Evolutionary conservation across 2,888 invertebrate species (phyloP), one percentile per base, ranked within the genome.

Genomic region (Blera fallax): DNA sequence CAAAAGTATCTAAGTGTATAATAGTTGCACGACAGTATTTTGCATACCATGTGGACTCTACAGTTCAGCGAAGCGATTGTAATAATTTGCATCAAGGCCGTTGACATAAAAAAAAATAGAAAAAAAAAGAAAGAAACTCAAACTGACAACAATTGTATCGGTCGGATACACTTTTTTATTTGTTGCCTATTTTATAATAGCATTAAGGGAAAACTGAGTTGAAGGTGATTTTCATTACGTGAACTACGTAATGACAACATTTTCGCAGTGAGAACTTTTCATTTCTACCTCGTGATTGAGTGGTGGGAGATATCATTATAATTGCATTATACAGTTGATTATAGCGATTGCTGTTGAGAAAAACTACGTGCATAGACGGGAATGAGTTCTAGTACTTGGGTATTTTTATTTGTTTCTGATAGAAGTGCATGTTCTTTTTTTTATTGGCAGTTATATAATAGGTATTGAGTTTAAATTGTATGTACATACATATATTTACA

Each of bases 51-150:
- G 70, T 64, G 73, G 74, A 56, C 70, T 65, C 83, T 34, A 70
- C 40, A 73, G 74, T 74, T 74, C 74, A 84, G 50, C 74, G 50
- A 80, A 69, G 79, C 84, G 74, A 84, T 79, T 80, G 80, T 80
- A 69, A 80, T 84, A 80, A 84, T 80, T 84, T 84, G 69, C 80
- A 84, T 80, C 83, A 84, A 84, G 83, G 83, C 79, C 79, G 83
- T 74, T 84, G 83, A 84, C 83, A 73, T 84, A 74, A 11, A 83
- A 76, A 70, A 58, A 58, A 69, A 84, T 79, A 73, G 79, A 74
- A 11, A 83, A 76, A 70, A 58, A 58, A 69, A 21, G 18, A 73
- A 58, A 69, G 14, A 24, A 73, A 29, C n/a, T 10, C 10, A 16
- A 21, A 34, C 65, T 37, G 72, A 60, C 62, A 58, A 78, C 72